These are phyloP conservation scores for Phaonia tiefii DNA, from an alignment of 2,888 invertebrate species.

Conservation along the genomic window DNA sequence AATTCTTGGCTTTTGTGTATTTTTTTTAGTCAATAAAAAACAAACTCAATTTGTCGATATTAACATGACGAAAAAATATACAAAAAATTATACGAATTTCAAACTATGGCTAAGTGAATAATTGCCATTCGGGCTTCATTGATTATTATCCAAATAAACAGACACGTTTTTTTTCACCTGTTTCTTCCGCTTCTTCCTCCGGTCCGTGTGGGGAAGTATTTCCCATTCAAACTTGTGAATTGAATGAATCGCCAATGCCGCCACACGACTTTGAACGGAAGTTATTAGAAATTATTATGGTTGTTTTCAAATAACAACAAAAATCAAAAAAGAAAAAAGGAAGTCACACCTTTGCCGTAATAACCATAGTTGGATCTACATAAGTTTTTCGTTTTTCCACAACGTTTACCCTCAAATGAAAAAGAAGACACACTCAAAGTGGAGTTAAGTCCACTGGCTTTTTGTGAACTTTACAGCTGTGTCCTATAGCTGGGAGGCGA, in stretches of 20 bases:
- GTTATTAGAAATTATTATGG: conserved; percentile 35
- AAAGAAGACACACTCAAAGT: not conserved
- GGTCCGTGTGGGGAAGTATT: not conserved
- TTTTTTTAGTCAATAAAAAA: not conserved
- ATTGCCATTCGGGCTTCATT: not conserved
- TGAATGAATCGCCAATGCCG: not conserved
- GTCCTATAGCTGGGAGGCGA: not conserved
- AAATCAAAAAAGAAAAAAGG: conserved; percentile 30
- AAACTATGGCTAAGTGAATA: not conserved
- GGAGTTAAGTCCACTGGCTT: not conserved
- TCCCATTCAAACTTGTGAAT: not conserved
- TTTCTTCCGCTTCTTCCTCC: too few species aligned
- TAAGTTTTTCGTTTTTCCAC: not conserved
- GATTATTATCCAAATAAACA: conserved; percentile 5
- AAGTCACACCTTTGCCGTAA: conserved; percentile 61
- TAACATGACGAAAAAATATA: too few species aligned
- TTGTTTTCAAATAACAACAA: not conserved
- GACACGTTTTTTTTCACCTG: not conserved
- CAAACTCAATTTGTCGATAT: too few species aligned
- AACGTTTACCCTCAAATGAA: not conserved
- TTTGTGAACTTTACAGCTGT: not conserved
- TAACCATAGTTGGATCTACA: conserved; percentile 41
- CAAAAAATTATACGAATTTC: too few species aligned
- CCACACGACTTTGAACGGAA: conserved; percentile 6
- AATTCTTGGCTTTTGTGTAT: too few species aligned